Evolutionary conservation across 2,113 vertebrate genomes (phyloP).

Genomic region (Pterocles gutturalis): DNA sequence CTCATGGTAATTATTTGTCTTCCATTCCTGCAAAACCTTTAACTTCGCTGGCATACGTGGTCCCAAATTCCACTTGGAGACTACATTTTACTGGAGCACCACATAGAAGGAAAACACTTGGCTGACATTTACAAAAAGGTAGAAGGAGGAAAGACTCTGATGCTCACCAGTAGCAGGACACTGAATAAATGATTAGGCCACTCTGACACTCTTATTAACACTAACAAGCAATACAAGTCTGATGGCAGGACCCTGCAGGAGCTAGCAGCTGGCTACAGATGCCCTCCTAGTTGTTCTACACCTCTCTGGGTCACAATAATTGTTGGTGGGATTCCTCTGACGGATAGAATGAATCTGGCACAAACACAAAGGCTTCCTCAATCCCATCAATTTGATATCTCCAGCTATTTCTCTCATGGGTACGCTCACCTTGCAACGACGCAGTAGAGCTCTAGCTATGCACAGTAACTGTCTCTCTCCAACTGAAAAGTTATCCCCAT

Average conservation of each 20-base stretch:
- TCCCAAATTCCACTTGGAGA: neutral
- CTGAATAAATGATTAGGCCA: neutral
- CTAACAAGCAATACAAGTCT: neutral
- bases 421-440: conserved; percentile 87
- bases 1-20: neutral
- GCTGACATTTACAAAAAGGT: neutral
- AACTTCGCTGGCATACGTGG: neutral
- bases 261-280: neutral
- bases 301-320: neutral
- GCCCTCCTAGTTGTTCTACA: neutral
- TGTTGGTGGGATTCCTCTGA: neutral
- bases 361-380: neutral
- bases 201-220: neutral
- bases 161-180: neutral
- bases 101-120: neutral
- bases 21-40: neutral
- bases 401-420: neutral
- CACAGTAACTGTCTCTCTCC: conserved; percentile 92
- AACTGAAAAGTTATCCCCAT: conserved; percentile 94
- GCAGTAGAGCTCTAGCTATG: conserved; percentile 87
- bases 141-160: neutral
- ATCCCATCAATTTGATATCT: neutral
- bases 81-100: neutral
- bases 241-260: neutral
- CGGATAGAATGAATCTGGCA: neutral